Percentiles rank a stretch among this genome's conserved stretches.
These are phyloP conservation scores for Tapirus terrestris DNA, from an alignment of 2,113 vertebrate species.

Conservation along the genomic window DNA sequence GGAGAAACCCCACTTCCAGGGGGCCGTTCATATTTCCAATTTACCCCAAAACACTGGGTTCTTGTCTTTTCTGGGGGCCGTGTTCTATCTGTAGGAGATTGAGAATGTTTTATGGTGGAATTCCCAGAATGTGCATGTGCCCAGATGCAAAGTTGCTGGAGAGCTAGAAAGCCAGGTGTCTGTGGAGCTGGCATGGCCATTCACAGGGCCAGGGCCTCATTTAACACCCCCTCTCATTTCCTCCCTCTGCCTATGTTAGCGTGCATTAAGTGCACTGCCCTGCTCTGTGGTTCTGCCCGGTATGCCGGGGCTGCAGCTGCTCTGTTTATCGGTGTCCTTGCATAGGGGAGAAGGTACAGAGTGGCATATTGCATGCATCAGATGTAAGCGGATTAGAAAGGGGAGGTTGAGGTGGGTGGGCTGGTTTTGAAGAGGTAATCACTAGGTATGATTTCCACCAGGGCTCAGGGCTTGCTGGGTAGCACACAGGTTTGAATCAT, in stretches of 20 bases:
- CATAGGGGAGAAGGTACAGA: not conserved
- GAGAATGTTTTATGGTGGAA: constrained; percentile 16
- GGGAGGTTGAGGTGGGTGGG: not conserved
- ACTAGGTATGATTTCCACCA: not conserved
- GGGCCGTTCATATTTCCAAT: constrained; percentile 64
- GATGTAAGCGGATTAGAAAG: constrained; percentile 53
- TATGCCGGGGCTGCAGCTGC: not conserved
- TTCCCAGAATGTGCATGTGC: not conserved
- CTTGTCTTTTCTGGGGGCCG: constrained; percentile 60
- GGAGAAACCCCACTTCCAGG: not conserved
- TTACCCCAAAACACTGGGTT: constrained; percentile 51
- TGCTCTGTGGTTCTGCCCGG: constrained; percentile 32
- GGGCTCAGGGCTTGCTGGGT: not conserved
- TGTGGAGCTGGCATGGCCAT: constrained; percentile 64
- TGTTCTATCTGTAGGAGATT: constrained; percentile 63
- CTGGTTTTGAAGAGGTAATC: not conserved
- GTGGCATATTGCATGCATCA: not conserved
- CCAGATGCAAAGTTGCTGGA: constrained; percentile 43
- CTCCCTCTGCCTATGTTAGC: constrained; percentile 11
- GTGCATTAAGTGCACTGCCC: not conserved
- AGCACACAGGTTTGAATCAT: not conserved
- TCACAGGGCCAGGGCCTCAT: constrained; percentile 66
- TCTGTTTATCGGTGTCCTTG: constrained; percentile 23
- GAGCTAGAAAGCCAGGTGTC: constrained; percentile 67
- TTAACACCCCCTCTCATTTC: constrained; percentile 69